phyloP scores from a whole-genome alignment of 1,140 invertebrate species.

The Liolophura sinensis region DNA sequence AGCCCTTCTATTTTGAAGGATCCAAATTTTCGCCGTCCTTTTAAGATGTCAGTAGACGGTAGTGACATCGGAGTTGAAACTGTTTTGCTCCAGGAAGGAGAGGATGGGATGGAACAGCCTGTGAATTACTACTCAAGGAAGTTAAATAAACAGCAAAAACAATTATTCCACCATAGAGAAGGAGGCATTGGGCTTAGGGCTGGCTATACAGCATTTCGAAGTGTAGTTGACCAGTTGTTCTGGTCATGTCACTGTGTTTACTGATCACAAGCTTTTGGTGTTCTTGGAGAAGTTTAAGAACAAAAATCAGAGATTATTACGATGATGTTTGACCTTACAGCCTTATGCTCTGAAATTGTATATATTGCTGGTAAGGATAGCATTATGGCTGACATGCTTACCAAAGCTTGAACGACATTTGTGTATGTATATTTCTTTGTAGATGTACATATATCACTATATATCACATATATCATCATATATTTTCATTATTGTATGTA shows the following conservation, averaged over 20 bases:
- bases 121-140: slow-evolving; percentile 12
- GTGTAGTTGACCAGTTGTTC: slow-evolving; percentile 2
- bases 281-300: slow-evolving; percentile 14
- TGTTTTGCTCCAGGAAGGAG: slow-evolving; percentile 9
- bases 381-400: no score
- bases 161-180: slow-evolving; percentile 19
- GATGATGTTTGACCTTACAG: no score
- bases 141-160: slow-evolving; percentile 10
- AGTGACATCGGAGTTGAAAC: slow-evolving; percentile 6
- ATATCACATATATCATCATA: no score
- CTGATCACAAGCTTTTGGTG: slow-evolving; percentile 12
- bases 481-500: no score
- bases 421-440: no score
- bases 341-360: no score
- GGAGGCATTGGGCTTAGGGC: slow-evolving; percentile 2
- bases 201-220: slow-evolving; percentile 12
- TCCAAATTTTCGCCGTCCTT: background rate
- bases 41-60: slow-evolving; percentile 6
- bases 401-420: no score
- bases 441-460: no score
- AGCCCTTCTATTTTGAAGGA: no score
- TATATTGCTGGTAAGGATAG: no score
- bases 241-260: slow-evolving; percentile 3
- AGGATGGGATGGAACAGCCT: slow-evolving; percentile 7
- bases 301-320: slow-evolving; percentile 7